These are phyloP conservation scores for Hymenopus coronatus DNA, from an alignment of 2,888 invertebrate genomes.

Conservation along the genomic window DNA sequence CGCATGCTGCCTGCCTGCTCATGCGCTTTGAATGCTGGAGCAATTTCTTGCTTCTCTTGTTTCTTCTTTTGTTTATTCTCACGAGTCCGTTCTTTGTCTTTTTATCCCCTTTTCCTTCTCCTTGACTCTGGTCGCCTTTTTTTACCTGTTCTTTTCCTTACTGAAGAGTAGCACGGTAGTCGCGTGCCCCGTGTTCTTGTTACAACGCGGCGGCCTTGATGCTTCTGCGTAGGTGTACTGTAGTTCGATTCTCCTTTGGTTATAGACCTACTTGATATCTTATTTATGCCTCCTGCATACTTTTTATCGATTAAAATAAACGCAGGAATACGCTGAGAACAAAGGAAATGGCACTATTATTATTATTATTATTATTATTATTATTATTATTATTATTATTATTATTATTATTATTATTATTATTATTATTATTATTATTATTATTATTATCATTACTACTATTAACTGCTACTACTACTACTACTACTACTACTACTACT, in stretches of 20 bases:
- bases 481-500: no score
- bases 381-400: no score
- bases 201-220: background rate
- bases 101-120: background rate
- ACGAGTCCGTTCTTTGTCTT: background rate
- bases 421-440: no score
- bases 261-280: background rate
- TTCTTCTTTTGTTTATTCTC: background rate
- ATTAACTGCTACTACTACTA: no score
- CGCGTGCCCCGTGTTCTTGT: slow-evolving; percentile 3
- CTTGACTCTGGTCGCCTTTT: background rate
- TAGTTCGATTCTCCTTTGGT: background rate
- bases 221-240: background rate
- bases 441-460: no score
- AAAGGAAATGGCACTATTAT: no score
- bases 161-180: slow-evolving; percentile 5
- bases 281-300: background rate
- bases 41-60: background rate
- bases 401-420: no score
- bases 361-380: no score
- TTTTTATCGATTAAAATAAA: no score
- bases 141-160: background rate
- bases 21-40: background rate
- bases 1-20: background rate
- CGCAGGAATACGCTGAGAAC: no score